Percentiles rank a stretch among this genome's conserved stretches.
These are phyloP conservation scores for Mimachlamys varia DNA, from an alignment of 2,888 invertebrate species.

Conservation along the genomic window DNA sequence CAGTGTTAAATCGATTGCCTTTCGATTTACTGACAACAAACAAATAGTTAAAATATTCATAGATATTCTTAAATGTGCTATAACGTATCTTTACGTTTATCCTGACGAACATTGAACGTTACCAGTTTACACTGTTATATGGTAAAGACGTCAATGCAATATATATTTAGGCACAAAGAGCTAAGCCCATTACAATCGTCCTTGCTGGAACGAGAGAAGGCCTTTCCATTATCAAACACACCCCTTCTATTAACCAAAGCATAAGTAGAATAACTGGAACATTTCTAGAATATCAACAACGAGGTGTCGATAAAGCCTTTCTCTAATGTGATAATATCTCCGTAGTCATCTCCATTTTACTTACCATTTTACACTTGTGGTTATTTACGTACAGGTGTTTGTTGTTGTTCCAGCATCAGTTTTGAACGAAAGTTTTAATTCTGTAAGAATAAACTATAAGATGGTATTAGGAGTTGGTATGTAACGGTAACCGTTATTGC, in stretches of 20 bases:
- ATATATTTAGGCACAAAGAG: not conserved
- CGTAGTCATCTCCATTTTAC: not conserved
- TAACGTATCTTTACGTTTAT: no score
- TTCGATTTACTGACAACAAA: no score
- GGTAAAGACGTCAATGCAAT: not conserved
- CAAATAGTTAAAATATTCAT: no score
- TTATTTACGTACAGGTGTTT: not conserved
- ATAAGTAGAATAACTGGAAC: constrained; percentile 1
- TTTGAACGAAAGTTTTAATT: no score
- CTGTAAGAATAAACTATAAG: no score
- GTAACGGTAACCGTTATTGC: no score
- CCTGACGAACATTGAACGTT: no score
- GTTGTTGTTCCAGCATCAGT: no score
- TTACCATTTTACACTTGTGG: not conserved
- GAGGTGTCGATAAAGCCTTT: not conserved
- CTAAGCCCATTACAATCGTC: not conserved
- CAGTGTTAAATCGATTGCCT: no score
- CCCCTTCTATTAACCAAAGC: not conserved
- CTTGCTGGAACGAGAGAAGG: not conserved
- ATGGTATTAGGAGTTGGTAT: no score
- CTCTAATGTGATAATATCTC: not conserved
- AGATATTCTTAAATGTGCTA: no score
- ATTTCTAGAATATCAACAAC: not conserved
- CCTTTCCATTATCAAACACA: not conserved
- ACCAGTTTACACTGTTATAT: not conserved